Conservation (phyloP, 2,888 invertebrate species). For the Trissoscelio sp. region DNA sequence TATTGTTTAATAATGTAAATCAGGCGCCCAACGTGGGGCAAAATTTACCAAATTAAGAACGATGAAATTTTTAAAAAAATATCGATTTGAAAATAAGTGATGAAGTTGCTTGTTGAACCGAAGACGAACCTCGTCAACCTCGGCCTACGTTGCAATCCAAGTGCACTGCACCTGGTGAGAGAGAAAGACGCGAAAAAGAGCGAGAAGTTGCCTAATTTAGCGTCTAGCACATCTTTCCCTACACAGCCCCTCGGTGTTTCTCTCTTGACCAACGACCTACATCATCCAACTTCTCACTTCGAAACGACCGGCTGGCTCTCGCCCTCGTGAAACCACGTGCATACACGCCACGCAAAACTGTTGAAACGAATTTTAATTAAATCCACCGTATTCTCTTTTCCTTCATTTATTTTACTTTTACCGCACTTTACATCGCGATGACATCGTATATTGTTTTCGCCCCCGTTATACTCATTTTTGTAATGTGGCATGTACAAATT, state of each 20-base stretch:
- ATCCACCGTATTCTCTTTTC: slow-evolving; percentile 64
- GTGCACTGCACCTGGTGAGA: slow-evolving; percentile 30
- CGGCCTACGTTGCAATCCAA: slow-evolving; percentile 66
- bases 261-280: slow-evolving; percentile 68
- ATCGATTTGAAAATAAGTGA: too few relatives aligned
- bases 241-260: slow-evolving; percentile 37
- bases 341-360: slow-evolving; percentile 65
- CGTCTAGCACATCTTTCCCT: slow-evolving; percentile 58
- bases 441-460: slow-evolving; percentile 54
- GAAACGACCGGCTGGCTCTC: slow-evolving; percentile 52
- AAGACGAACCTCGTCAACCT: slow-evolving; percentile 52
- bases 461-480: slow-evolving; percentile 27
- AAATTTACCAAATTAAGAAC: too few relatives aligned
- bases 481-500: slow-evolving; percentile 46
- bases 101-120: slow-evolving; percentile 8
- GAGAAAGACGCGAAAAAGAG: slow-evolving; percentile 11
- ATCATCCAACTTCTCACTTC: slow-evolving; percentile 64
- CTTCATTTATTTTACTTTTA: slow-evolving; percentile 64
- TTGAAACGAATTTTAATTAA: slow-evolving; percentile 74
- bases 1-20: too few relatives aligned
- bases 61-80: too few relatives aligned
- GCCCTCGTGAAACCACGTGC: slow-evolving; percentile 62
- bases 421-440: slow-evolving; percentile 45
- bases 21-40: too few relatives aligned
- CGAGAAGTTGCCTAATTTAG: slow-evolving; percentile 70